Evolutionary conservation across 1,140 invertebrate species (phyloP).

Genomic region (Zaprionus taronus): DNA sequence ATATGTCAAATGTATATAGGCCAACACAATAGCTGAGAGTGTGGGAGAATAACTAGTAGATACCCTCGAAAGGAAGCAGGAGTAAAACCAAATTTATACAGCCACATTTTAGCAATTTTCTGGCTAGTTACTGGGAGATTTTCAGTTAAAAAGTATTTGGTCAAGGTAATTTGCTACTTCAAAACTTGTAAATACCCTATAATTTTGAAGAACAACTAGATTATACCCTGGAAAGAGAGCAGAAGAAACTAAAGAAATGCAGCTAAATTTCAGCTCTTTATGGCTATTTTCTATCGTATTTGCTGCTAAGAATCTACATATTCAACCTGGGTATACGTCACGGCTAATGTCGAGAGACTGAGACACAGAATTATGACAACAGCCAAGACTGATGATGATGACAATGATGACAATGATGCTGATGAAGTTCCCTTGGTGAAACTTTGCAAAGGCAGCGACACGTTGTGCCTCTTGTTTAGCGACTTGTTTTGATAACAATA

Average conservation of each 20-base stretch:
- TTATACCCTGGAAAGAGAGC: neutral
- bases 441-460: constrained; percentile 27
- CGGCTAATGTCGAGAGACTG: neutral
- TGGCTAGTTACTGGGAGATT: neutral
- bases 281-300: neutral
- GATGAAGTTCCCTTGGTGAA: constrained; percentile 17
- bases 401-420: neutral
- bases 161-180: neutral
- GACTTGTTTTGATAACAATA: constrained; percentile 49
- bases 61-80: neutral
- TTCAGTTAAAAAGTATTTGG: neutral
- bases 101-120: neutral
- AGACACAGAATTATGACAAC: constrained; percentile 15
- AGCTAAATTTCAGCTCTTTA: neutral
- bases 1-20: constrained; percentile 48
- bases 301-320: neutral
- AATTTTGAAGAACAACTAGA: neutral
- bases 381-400: constrained; percentile 11
- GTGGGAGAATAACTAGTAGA: neutral
- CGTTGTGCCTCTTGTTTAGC: constrained; percentile 15
- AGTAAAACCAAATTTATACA: neutral
- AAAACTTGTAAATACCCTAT: neutral
- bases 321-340: neutral
- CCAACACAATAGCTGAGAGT: constrained; percentile 26
- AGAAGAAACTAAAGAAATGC: neutral